Conservation (phyloP, 2,888 invertebrate species). For the Eutolmus rufibarbis region DNA sequence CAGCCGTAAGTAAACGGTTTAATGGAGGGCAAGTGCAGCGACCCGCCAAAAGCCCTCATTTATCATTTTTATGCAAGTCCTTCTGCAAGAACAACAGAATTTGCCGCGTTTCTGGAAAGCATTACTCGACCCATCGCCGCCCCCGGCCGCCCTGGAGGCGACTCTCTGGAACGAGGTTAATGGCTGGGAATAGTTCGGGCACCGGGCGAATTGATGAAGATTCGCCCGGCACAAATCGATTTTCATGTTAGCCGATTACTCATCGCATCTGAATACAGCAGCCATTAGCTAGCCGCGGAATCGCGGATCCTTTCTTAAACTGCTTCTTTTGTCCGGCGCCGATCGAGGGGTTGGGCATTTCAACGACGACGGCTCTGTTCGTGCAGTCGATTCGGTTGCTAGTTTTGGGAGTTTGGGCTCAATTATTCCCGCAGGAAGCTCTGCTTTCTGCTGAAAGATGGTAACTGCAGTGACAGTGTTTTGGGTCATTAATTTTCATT, state of each 20-base stretch:
- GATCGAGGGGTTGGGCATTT: not conserved
- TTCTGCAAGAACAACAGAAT: slow-evolving; percentile 30
- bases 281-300: slow-evolving; percentile 39
- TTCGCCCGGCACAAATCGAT: slow-evolving; percentile 36
- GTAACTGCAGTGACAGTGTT: not conserved
- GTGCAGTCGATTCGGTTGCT: not conserved
- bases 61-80: slow-evolving; percentile 47
- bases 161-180: slow-evolving; percentile 25
- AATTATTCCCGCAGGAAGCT: not conserved
- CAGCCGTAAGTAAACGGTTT: slow-evolving; percentile 19
- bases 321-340: slow-evolving; percentile 15
- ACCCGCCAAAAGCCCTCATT: slow-evolving; percentile 42
- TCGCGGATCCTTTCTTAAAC: slow-evolving; percentile 34
- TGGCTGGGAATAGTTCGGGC: slow-evolving; percentile 39
- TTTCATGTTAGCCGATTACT: slow-evolving; percentile 42
- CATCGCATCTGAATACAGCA: slow-evolving; percentile 38
- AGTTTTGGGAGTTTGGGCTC: not conserved
- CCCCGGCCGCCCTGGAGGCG: not conserved
- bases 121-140: not conserved
- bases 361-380: not conserved
- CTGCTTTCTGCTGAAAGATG: not conserved
- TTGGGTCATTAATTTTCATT: slow-evolving; percentile 7
- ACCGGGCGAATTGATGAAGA: slow-evolving; percentile 17
- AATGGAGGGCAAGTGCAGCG: slow-evolving; percentile 42
- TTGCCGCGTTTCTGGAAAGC: slow-evolving; percentile 44